Evolutionary conservation across 2,888 invertebrate species (phyloP), one percentile per base, ranked within the genome.

Genomic region (Drosophila anceps): DNA sequence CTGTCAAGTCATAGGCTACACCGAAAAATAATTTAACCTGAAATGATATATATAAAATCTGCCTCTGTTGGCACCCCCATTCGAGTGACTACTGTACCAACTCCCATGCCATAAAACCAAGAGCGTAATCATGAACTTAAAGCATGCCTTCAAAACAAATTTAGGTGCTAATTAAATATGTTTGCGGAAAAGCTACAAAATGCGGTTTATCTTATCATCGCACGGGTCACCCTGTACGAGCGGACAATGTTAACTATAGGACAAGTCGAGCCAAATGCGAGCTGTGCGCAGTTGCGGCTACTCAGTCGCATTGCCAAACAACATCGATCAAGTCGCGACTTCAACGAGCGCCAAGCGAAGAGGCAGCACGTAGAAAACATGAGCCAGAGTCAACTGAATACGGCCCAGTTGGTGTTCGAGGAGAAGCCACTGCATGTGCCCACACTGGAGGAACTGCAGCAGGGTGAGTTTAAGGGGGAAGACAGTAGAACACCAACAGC

Each of bases 361-460:
- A 44, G 27, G 6, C 33, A 31, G 20, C 39, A 29, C 43, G 43
- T 12, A 41, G 41, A 33, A 59, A 43, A 46, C 35, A 90, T 90
- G 90, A 83, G 82, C 67, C 85, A 90, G 81, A 81, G 65, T 51
- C 66, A 91, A 24, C 80, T 93, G 61, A 88, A 88, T 55, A 91
- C 92, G 13, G 82, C 81, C 35, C 83, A 91, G 51, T 74, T 95
- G 70, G 90, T 93, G 4, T 93, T 94, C 73, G 93, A 94, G 86
- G 95, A 94, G 90, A 95, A 95, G 91, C 82, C 93, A n/a, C 93
- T 96, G 33, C 92, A 94, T 91, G 93, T 93, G 64, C 96, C 96
- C 15, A 91, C 94, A 0, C 92, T 96, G 41, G 93, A 95, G 43
- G 96, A 96, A 92, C 91, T 96, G n/a, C 95, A 94, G 58, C 92